A percentile compares a stretch with the other conserved stretches of the same genome.
phyloP scores from a whole-genome alignment of 2,888 invertebrate genomes.

The Liposcelis brunnea region DNA sequence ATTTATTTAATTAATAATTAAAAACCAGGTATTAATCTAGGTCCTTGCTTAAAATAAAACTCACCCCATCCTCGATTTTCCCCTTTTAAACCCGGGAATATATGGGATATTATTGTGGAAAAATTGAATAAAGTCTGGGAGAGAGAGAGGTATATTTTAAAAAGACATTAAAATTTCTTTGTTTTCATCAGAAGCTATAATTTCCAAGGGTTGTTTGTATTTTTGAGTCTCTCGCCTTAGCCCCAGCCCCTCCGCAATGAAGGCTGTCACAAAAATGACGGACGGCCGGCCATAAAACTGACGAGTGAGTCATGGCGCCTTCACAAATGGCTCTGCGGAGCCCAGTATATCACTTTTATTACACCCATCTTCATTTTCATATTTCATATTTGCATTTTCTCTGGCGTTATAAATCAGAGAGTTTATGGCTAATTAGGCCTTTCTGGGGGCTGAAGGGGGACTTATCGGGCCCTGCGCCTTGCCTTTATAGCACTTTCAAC shows the following conservation, averaged over 20 bases:
- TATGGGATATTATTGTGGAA: too few relatives aligned
- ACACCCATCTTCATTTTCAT: slow-evolving; percentile 54
- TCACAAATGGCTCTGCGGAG: slow-evolving; percentile 59
- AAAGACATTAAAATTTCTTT: too few relatives aligned
- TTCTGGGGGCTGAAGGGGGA: slow-evolving; percentile 23
- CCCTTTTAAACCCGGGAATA: too few relatives aligned
- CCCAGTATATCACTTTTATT: slow-evolving; percentile 65
- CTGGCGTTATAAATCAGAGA: slow-evolving; percentile 42
- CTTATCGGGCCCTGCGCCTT: slow-evolving; percentile 3
- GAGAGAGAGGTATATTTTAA: too few relatives aligned
- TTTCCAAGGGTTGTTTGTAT: background rate
- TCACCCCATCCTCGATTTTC: too few relatives aligned
- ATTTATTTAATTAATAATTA: too few relatives aligned
- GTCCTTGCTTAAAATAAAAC: too few relatives aligned
- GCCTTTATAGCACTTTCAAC: slow-evolving; percentile 4
- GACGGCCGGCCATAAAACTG: slow-evolving; percentile 57
- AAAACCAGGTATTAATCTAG: too few relatives aligned
- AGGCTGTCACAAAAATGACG: slow-evolving; percentile 50
- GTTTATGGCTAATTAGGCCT: slow-evolving; percentile 45
- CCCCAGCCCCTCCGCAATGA: slow-evolving; percentile 36
- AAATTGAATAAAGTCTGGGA: too few relatives aligned
- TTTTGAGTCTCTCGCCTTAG: slow-evolving; percentile 10
- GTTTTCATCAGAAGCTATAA: too few relatives aligned
- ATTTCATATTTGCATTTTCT: slow-evolving; percentile 30
- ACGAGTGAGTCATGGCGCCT: slow-evolving; percentile 50